A percentile compares a stretch with the other conserved stretches of the same genome.
These are phyloP conservation scores for Xanthostigma xanthostigma DNA, from an alignment of 2,888 invertebrate genomes.

Conservation along the genomic window DNA sequence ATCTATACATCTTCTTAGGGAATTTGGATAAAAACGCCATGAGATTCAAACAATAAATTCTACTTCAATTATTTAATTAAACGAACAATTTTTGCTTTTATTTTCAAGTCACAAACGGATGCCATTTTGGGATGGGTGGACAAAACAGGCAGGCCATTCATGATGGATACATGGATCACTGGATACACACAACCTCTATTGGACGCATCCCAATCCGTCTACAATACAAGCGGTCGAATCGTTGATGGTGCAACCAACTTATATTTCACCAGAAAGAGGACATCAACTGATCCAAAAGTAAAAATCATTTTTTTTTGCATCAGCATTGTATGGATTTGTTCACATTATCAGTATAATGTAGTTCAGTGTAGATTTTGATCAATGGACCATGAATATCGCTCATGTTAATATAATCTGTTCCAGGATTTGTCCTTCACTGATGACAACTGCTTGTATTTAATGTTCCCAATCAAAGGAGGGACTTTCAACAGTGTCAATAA, in stretches of 20 bases:
- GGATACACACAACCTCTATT: constrained; percentile 63
- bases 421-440: constrained; percentile 72
- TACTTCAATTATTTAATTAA: too few relatives aligned
- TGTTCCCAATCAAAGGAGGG: constrained; percentile 78
- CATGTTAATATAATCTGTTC: constrained; percentile 5
- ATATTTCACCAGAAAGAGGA: constrained; percentile 62
- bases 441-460: constrained; percentile 67
- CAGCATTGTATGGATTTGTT: background rate
- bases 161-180: constrained; percentile 79
- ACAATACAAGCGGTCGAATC: constrained; percentile 49
- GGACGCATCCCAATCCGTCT: constrained; percentile 60
- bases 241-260: constrained; percentile 64
- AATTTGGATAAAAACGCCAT: too few relatives aligned
- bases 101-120: constrained; percentile 62
- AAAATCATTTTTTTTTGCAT: background rate
- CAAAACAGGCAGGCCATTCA: constrained; percentile 57
- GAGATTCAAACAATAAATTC: too few relatives aligned
- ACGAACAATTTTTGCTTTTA: too few relatives aligned
- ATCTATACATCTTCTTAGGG: too few relatives aligned
- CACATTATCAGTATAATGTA: background rate
- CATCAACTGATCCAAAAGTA: constrained; percentile 48
- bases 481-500: constrained; percentile 70
- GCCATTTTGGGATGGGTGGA: constrained; percentile 83
- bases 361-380: too few relatives aligned
- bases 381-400: too few relatives aligned